Conservation (phyloP, 2,888 invertebrate genomes). For the Acleris sparsana region DNA sequence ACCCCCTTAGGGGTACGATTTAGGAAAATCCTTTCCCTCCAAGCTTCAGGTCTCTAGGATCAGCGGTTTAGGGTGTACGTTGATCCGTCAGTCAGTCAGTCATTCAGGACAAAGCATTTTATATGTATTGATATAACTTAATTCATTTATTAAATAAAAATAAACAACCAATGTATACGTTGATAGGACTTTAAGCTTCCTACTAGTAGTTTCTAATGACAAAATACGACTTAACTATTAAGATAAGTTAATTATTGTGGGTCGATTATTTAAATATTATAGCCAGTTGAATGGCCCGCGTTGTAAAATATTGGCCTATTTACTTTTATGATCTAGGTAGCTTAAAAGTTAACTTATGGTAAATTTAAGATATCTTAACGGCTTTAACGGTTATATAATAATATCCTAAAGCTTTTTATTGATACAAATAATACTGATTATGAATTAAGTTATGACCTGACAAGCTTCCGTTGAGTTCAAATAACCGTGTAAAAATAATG, state of each 20-base stretch:
- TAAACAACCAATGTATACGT: not conserved
- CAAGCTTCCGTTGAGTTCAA: not conserved
- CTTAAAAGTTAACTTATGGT: constrained; percentile 9
- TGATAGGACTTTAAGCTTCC: constrained; percentile 6
- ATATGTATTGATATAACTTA: too few relatives aligned
- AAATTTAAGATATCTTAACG: constrained; percentile 21
- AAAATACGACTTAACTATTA: constrained; percentile 12
- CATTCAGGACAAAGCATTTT: too few relatives aligned
- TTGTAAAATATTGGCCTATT: constrained; percentile 28
- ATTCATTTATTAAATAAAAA: too few relatives aligned
- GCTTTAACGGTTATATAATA: constrained; percentile 1
- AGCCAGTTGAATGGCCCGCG: constrained; percentile 3
- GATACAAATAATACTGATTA: constrained; percentile 14
- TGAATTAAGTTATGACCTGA: not conserved
- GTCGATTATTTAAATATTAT: constrained; percentile 22
- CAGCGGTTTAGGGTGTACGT: too few relatives aligned
- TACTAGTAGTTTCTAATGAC: not conserved
- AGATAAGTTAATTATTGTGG: constrained; percentile 18
- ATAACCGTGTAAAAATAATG: not conserved
- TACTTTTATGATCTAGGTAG: constrained; percentile 22
- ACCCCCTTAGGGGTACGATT: too few relatives aligned
- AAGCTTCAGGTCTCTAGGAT: too few relatives aligned
- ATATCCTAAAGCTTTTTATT: not conserved
- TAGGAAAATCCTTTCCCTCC: too few relatives aligned
- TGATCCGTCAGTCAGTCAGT: too few relatives aligned